These are phyloP conservation scores for Columbina picui DNA, from an alignment of 2,113 vertebrate genomes.

Conservation along the genomic window DNA sequence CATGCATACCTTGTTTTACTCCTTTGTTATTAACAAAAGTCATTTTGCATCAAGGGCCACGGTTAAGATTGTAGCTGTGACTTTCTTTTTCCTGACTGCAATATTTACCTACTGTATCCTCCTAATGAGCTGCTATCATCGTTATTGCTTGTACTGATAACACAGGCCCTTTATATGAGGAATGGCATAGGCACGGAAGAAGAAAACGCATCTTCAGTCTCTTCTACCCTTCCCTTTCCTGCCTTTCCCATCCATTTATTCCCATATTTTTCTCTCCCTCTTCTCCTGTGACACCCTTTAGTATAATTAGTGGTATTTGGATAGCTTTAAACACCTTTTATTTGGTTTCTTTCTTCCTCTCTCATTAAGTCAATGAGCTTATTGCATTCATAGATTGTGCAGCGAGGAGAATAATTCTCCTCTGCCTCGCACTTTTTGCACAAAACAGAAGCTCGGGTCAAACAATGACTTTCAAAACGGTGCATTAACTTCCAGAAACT, in stretches of 20 bases:
- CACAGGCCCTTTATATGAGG: not conserved
- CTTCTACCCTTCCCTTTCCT: not conserved
- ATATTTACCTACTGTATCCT: not conserved
- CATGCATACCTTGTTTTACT: not conserved
- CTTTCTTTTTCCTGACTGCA: not conserved
- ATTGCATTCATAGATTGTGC: not conserved
- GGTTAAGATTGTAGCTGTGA: accelerated
- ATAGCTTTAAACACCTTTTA: not conserved
- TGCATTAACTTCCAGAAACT: not conserved
- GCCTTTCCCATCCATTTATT: not conserved
- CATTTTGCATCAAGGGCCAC: not conserved
- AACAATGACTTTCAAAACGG: not conserved
- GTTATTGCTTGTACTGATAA: not conserved
- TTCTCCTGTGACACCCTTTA: not conserved
- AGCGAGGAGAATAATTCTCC: not conserved
- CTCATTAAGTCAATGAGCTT: not conserved
- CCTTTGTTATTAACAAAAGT: not conserved
- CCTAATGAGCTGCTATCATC: not conserved
- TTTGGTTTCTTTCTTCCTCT: not conserved
- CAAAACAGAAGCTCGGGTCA: not conserved
- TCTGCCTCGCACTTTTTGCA: not conserved
- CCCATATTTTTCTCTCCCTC: not conserved
- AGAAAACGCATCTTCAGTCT: not conserved
- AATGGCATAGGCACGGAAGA: accelerated
- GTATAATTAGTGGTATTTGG: not conserved